phyloP scores from a whole-genome alignment of 2,888 invertebrate genomes.

The Lasioglossum morio region DNA sequence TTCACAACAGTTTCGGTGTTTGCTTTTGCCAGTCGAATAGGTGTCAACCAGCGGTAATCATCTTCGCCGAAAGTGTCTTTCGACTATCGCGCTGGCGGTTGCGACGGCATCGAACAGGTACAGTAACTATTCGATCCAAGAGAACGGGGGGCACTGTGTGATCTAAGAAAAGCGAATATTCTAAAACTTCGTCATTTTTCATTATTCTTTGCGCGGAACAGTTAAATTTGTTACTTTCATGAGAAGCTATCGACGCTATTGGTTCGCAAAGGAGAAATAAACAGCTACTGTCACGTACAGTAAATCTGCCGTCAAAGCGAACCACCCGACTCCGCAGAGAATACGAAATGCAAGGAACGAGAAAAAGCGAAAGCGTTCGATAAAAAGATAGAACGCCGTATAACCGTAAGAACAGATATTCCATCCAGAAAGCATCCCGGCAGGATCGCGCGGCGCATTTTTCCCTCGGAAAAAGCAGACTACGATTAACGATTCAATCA shows the following conservation, averaged over 20 bases:
- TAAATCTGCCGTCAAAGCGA: neutral
- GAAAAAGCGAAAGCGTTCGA: neutral
- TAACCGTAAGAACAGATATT: neutral
- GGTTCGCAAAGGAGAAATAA: neutral
- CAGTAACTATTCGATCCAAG: too few relatives aligned
- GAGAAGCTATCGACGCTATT: neutral
- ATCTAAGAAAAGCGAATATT: too few relatives aligned
- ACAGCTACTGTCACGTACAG: neutral
- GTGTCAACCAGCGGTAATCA: too few relatives aligned
- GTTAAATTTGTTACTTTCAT: neutral
- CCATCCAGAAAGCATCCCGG: neutral
- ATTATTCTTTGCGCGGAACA: neutral
- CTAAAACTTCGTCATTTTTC: neutral
- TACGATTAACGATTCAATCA: conserved; percentile 1
- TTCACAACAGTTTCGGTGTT: too few relatives aligned
- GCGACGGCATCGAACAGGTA: too few relatives aligned
- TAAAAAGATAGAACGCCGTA: neutral
- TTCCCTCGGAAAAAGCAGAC: neutral
- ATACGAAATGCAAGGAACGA: neutral
- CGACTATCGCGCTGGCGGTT: too few relatives aligned
- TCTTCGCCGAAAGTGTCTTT: too few relatives aligned
- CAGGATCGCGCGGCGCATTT: neutral
- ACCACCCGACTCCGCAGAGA: neutral
- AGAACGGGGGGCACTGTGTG: too few relatives aligned
- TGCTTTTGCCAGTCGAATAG: too few relatives aligned